Evolutionary conservation across 2,888 invertebrate species (phyloP), one percentile per base, ranked within the genome.

Genomic region (Hypercompe scribonia): DNA sequence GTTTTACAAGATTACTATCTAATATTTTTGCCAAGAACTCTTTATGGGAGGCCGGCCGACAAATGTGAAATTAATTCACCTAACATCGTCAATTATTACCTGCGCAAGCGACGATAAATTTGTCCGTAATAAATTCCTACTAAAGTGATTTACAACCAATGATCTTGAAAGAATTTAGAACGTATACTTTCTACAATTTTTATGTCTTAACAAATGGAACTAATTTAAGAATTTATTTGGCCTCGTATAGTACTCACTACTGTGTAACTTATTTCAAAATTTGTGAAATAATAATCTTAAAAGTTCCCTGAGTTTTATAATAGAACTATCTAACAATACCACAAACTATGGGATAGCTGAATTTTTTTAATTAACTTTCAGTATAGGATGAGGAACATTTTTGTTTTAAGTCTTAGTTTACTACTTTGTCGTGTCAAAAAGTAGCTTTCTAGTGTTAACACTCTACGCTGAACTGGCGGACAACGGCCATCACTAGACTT

Each of bases 41-140:
- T 77, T 77, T 78, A 79, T 76, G 85, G 74, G 77, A 70, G 73
- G 69, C 70, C 77, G 75, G 78, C 75, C 70, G 78, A 80, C 81
- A 78, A 80, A 86, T 81, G 81, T 76, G 81, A 85, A 86, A 86
- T 87, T 87, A 87, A 87, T 82, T 82, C 81, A 77, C 73, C 68
- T 46, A 36, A 74, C 77, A 82, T 85, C 85, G 87, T 84, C 87
- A 84, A 87, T 87, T 87, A 81, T 79, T 86, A 85, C 84, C 87
- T 86, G 86, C 81, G 85, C 84, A 79, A 78, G 81, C 81, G 83
- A 81, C 81, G 68, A 66, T 73, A 79, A 86, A 89, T 89, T 86
- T 87, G 85, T 85, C 78, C 76, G 78, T 78, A 83, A 84, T 83
- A 84, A 86, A 87, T 88, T 84, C 79, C 80, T 82, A 75, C 68